Conservation (phyloP, 2,888 invertebrate genomes). For the Agrilus biguttatus region DNA sequence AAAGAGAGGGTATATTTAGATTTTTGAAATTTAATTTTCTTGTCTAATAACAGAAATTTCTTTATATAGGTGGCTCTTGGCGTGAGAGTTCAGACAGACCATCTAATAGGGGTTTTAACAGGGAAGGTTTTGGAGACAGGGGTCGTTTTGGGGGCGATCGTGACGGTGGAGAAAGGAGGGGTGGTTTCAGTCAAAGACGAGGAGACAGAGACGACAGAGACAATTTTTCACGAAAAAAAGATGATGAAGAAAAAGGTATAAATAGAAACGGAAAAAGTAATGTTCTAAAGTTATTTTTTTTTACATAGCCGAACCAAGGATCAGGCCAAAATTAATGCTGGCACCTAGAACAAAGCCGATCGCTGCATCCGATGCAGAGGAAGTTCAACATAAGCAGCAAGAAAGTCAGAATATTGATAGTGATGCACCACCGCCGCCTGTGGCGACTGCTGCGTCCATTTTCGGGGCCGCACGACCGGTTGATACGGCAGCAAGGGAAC, state of each 20-base stretch:
- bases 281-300: background rate
- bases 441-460: constrained; percentile 52
- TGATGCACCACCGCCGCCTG: constrained; percentile 35
- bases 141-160: constrained; percentile 15
- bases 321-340: constrained; percentile 66
- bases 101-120: constrained; percentile 13
- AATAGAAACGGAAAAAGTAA: no score
- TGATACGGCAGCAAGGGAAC: constrained; percentile 78
- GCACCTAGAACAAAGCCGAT: constrained; percentile 67
- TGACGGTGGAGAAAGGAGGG: constrained; percentile 9
- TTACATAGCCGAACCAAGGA: constrained; percentile 38
- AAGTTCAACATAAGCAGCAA: constrained; percentile 19
- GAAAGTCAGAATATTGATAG: constrained; percentile 19
- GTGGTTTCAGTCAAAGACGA: constrained; percentile 16
- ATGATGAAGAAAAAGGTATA: no score
- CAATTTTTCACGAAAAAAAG: background rate
- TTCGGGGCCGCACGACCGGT: constrained; percentile 94
- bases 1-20: constrained; percentile 24
- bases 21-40: background rate
- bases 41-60: background rate
- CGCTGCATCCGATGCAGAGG: constrained; percentile 35
- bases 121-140: constrained; percentile 22
- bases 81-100: constrained; percentile 10
- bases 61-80: no score
- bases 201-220: constrained; percentile 15